Percentiles rank a stretch among this genome's conserved stretches.
Conservation (phyloP, 2,888 invertebrate species). For the Mythimna loreyi region DNA sequence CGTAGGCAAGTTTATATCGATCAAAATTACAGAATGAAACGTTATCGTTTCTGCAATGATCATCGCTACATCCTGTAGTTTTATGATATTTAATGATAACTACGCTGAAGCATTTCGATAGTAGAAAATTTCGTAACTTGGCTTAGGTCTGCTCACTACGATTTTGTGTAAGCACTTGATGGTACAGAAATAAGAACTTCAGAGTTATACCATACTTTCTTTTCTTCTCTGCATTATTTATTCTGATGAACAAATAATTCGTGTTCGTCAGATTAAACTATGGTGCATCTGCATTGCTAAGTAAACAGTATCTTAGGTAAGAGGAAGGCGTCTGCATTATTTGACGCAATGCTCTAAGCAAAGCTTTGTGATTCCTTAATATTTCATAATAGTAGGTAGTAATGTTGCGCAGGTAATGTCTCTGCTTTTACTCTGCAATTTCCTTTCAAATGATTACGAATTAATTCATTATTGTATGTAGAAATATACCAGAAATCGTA, state of each 20-base stretch:
- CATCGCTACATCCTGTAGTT: too few relatives aligned
- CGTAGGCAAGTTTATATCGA: too few relatives aligned
- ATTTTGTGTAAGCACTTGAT: neutral
- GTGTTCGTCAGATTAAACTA: slow-evolving; percentile 15
- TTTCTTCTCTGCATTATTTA: slow-evolving; percentile 14
- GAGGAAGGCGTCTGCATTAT: slow-evolving; percentile 52
- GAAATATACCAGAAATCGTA: neutral
- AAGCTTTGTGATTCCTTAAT: slow-evolving; percentile 44
- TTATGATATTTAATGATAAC: too few relatives aligned
- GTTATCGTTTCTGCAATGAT: too few relatives aligned
- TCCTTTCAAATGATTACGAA: slow-evolving; percentile 31
- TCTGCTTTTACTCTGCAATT: slow-evolving; percentile 41
- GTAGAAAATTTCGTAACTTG: too few relatives aligned
- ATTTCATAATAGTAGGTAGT: slow-evolving; percentile 25
- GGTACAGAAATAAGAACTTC: neutral
- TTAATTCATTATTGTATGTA: slow-evolving; percentile 13
- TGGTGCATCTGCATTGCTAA: slow-evolving; percentile 28
- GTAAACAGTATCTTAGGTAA: slow-evolving; percentile 50
- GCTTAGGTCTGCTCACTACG: too few relatives aligned
- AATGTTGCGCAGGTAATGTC: slow-evolving; percentile 16
- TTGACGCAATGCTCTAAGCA: slow-evolving; percentile 48
- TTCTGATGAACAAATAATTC: slow-evolving; percentile 21
- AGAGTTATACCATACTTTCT: slow-evolving; percentile 3
- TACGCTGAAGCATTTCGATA: too few relatives aligned
- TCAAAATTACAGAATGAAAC: too few relatives aligned